phyloP scores from a whole-genome alignment of 2,113 vertebrate genomes.

The Agapornis roseicollis region DNA sequence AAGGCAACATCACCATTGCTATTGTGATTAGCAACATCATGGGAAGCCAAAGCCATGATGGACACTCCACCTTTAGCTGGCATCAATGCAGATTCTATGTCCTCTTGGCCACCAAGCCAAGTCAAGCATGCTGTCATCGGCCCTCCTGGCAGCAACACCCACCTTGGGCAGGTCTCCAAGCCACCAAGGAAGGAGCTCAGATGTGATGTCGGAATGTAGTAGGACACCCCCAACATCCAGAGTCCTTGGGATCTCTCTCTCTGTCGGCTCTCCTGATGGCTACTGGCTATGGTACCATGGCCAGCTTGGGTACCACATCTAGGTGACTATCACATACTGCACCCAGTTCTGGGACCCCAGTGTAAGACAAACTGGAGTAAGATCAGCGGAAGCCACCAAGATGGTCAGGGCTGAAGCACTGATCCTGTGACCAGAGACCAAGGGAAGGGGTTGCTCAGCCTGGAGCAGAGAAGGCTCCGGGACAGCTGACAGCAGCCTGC shows the following conservation, averaged over 20 bases:
- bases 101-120: neutral
- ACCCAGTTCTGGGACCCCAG: neutral
- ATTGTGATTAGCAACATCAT: neutral
- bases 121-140: neutral
- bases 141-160: neutral
- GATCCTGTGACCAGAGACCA: neutral
- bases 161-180: neutral
- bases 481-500: neutral
- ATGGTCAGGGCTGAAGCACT: neutral
- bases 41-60: neutral
- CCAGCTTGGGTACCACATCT: neutral
- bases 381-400: neutral
- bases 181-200: neutral
- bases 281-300: too few relatives aligned
- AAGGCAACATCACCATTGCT: neutral
- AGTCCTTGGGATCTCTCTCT: neutral
- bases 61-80: neutral
- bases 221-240: neutral
- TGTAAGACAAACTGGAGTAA: neutral
- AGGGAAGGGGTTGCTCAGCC: neutral
- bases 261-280: neutral
- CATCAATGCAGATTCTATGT: neutral
- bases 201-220: neutral
- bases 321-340: neutral
- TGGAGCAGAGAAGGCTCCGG: neutral